Evolutionary conservation across 2,113 vertebrate species (phyloP), one percentile per base, ranked within the genome.

Genomic region (Macroglossus sobrinus): DNA sequence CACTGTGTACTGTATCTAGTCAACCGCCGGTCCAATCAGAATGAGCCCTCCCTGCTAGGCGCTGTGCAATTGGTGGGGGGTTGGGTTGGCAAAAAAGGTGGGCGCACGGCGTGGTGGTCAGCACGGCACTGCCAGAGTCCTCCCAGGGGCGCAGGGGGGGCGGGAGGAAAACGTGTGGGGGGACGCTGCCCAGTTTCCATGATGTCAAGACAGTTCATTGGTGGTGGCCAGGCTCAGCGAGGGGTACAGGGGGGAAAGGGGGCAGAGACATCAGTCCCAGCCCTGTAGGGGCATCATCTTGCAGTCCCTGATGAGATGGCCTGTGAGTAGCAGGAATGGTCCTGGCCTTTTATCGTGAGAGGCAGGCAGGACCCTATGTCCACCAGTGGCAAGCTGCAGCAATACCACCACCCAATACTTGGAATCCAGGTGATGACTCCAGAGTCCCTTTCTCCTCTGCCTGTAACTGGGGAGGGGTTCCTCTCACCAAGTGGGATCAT

Each of bases 1-100:
- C 99, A 99, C 98, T 99, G 99, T 99, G 99, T 98, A 99, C 99
- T 99, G 99, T 99, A 99, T 99, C 99, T 99, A 99, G 99, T 99
- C 99, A 99, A 99, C 99, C 99, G 99, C 97, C 98, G 99, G 99
- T 99, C 99, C 99, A 99, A 99, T 99, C 99, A 99, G 99, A 99
- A 99, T 98, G 98, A 98, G 98, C 98, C 98, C 99, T 99, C 98
- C 98, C 98, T 99, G 99, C 98, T 99, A 99, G 98, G 98, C 93
- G 98, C 98, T 99, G 98, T 98, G 97, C 98, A 99, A 98, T 99
- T 99, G 98, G 98, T 99, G 98, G 98, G 98, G 98, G 98, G 97
- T 99, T 99, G 98, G 97, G 98, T 98, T 98, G 99, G 99, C 98
- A 98, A 98, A 98, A 99, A 99, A 99, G 98, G 98, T 99, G 97